Conservation (phyloP, 2,113 vertebrate genomes). For the Labrus mixtus region DNA sequence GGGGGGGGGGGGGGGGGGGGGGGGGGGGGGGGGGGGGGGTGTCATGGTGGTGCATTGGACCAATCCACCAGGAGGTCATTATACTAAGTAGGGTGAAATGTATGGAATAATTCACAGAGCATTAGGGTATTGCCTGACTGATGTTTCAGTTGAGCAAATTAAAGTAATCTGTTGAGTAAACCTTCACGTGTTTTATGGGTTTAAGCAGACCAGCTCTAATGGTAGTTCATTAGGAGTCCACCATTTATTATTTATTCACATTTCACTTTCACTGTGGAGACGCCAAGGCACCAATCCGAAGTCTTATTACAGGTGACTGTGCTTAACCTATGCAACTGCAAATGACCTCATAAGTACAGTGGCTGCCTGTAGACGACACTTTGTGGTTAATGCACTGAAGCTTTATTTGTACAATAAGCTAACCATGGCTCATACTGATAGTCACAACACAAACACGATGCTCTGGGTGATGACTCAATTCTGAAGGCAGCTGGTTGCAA, state of each 20-base stretch:
- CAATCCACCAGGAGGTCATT: neutral
- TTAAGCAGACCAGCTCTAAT: slow-evolving; percentile 14
- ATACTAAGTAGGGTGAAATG: neutral
- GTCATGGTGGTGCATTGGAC: slow-evolving; percentile 2
- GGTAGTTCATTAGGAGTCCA: slow-evolving; percentile 17
- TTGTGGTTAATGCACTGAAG: no score
- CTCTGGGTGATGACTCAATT: no score
- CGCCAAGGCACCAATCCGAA: neutral
- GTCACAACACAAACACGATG: no score
- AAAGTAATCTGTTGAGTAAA: slow-evolving; percentile 24
- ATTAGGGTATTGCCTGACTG: neutral
- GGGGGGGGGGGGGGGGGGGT: no score
- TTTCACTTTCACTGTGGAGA: slow-evolving; percentile 1
- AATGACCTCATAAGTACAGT: neutral
- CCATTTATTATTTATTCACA: slow-evolving; percentile 22
- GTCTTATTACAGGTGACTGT: neutral
- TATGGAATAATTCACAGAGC: slow-evolving; percentile 10
- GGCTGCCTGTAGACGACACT: neutral
- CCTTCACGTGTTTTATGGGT: slow-evolving; percentile 10
- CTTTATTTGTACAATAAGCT: no score
- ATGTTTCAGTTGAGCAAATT: slow-evolving; percentile 19
- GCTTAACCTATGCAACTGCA: neutral
- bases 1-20: no score
- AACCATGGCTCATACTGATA: no score
- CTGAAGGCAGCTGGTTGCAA: no score